These are phyloP conservation scores for Synodontis membranacea DNA, from an alignment of 2,113 vertebrate genomes.

Conservation along the genomic window DNA sequence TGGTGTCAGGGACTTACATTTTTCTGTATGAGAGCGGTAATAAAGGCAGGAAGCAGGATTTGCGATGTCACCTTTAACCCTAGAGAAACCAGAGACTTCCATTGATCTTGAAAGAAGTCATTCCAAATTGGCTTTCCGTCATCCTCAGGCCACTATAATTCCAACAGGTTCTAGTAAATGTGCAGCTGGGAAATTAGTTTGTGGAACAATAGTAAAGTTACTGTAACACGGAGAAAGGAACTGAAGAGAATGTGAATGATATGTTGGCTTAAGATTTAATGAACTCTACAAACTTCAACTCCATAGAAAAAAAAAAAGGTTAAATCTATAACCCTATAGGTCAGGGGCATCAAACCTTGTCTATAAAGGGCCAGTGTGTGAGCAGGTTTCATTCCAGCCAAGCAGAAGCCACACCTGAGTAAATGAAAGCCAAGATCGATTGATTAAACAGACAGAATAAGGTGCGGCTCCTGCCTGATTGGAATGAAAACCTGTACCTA, in stretches of 20 bases:
- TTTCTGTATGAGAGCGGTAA: slow-evolving; percentile 7
- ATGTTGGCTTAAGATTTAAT: neutral
- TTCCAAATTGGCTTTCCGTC: slow-evolving; percentile 2
- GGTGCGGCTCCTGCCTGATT: too few species aligned
- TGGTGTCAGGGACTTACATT: neutral
- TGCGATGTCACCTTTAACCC: neutral
- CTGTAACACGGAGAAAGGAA: neutral
- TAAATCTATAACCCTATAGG: neutral
- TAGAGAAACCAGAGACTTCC: neutral
- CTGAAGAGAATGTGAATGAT: neutral
- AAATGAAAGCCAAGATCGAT: too few species aligned
- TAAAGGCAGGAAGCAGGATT: neutral
- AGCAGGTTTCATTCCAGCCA: too few species aligned
- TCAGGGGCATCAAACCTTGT: too few species aligned
- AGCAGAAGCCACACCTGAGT: too few species aligned
- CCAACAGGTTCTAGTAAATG: neutral
- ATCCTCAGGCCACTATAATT: neutral
- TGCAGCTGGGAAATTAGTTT: neutral
- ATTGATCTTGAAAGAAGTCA: slow-evolving; percentile 8
- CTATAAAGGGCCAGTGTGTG: too few species aligned
- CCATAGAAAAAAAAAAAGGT: neutral
- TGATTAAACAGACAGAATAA: too few species aligned
- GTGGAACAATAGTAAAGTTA: neutral
- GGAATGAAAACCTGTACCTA: too few species aligned
- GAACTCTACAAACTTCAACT: neutral